Conservation (phyloP, 2,797 vertebrate species). For the Macroramphosus scolopax region DNA sequence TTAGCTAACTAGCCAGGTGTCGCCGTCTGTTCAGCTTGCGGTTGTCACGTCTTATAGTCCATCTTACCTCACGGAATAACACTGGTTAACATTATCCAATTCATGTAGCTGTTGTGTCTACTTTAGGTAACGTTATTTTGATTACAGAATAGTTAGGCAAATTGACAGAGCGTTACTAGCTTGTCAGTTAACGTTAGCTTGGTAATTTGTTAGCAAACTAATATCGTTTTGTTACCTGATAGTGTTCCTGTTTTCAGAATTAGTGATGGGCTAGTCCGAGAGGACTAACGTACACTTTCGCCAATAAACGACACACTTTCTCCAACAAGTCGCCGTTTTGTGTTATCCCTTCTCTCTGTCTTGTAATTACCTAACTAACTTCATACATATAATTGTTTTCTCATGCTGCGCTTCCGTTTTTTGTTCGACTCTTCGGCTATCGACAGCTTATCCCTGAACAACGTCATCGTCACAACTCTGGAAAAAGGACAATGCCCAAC, state of each 20-base stretch:
- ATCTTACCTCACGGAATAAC: not conserved
- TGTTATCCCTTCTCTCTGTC: not conserved
- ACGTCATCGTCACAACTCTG: constrained; percentile 21
- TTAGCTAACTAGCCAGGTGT: not conserved
- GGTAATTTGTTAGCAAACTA: not conserved
- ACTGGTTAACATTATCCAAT: too few species aligned
- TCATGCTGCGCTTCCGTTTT: constrained; percentile 47
- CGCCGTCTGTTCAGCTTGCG: not conserved
- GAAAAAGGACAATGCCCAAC: too few species aligned
- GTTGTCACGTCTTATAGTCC: not conserved
- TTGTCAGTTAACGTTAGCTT: constrained; percentile 44
- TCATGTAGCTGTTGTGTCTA: not conserved
- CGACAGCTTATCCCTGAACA: constrained; percentile 12
- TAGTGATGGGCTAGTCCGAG: too few species aligned
- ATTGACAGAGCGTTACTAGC: not conserved
- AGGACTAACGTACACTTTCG: too few species aligned
- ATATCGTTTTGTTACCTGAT: constrained; percentile 44
- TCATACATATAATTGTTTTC: constrained; percentile 16
- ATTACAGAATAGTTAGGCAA: too few species aligned
- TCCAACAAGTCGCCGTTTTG: not conserved
- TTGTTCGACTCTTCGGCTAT: constrained; percentile 53
- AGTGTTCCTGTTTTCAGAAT: constrained; percentile 28
- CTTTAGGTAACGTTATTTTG: too few species aligned
- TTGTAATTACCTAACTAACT: constrained; percentile 23
- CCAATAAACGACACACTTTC: not conserved